These are phyloP conservation scores for Protobothrops mucrosquamatus DNA, from an alignment of 2,113 vertebrate genomes.

Conservation along the genomic window DNA sequence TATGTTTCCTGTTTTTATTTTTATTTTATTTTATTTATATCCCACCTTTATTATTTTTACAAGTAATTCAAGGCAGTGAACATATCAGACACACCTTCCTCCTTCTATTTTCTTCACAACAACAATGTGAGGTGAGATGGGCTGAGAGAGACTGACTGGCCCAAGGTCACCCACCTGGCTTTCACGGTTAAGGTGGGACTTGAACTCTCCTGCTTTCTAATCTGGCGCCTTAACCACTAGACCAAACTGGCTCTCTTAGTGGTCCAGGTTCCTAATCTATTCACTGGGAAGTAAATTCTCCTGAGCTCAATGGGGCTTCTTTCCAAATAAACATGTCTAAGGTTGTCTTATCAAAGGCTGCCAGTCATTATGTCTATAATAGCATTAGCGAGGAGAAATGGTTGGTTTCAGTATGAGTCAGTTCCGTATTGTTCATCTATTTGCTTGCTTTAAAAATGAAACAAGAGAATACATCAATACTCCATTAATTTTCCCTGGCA, in stretches of 20 bases:
- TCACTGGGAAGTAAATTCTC: not conserved
- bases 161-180: not conserved
- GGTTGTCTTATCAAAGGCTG: not conserved
- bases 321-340: not conserved
- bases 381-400: conserved; percentile 8
- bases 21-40: not conserved
- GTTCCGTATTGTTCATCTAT: not conserved
- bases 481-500: not conserved
- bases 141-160: not conserved
- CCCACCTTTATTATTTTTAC: not conserved
- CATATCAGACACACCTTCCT: not conserved
- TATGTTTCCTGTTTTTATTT: not conserved
- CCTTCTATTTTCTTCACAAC: not conserved
- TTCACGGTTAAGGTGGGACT: not conserved
- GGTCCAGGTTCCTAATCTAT: not conserved
- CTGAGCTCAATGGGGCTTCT: not conserved
- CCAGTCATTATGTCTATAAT: not conserved
- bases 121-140: not conserved
- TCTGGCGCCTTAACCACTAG: not conserved
- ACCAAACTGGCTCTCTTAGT: not conserved
- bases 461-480: not conserved
- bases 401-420: not conserved
- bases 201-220: not conserved
- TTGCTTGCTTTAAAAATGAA: conserved; percentile 18
- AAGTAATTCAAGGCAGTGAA: not conserved